phyloP scores from a whole-genome alignment of 2,113 vertebrate species.

The Hystrix brachyura region DNA sequence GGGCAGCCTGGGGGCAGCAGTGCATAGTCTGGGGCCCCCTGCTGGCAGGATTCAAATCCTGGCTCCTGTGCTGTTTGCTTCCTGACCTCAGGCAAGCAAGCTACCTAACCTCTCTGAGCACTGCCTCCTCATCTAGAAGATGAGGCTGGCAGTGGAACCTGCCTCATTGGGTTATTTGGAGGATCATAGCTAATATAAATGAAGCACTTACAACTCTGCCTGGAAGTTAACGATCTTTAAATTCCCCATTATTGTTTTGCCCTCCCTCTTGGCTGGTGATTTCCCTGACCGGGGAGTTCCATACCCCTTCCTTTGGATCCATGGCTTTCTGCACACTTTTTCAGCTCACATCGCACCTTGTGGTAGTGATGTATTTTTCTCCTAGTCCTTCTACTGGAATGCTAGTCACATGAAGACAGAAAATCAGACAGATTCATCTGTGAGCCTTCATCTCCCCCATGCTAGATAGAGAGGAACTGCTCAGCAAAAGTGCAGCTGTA shows the following conservation, averaged over 20 bases:
- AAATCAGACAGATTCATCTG: background rate
- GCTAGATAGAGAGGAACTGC: background rate
- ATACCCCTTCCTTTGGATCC: background rate
- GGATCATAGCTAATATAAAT: too few relatives aligned
- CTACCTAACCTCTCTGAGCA: background rate
- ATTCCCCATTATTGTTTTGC: background rate
- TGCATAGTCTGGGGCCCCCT: background rate
- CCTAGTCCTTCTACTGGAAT: background rate
- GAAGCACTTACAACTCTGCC: background rate
- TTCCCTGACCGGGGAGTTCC: background rate
- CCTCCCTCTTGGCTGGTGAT: too few relatives aligned
- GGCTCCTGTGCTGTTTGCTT: background rate
- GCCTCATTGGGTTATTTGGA: background rate
- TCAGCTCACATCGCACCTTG: background rate
- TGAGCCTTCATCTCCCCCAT: background rate
- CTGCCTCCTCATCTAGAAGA: background rate
- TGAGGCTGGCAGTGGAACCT: background rate
- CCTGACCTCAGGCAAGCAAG: background rate
- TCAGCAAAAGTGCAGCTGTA: background rate
- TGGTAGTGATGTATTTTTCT: background rate
- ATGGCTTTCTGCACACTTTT: background rate
- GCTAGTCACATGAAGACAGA: background rate
- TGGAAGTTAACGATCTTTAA: background rate
- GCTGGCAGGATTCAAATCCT: background rate
- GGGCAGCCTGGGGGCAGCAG: fast-evolving